Evolutionary conservation across 1,140 invertebrate species (phyloP).

Genomic region (Eumeta japonica): DNA sequence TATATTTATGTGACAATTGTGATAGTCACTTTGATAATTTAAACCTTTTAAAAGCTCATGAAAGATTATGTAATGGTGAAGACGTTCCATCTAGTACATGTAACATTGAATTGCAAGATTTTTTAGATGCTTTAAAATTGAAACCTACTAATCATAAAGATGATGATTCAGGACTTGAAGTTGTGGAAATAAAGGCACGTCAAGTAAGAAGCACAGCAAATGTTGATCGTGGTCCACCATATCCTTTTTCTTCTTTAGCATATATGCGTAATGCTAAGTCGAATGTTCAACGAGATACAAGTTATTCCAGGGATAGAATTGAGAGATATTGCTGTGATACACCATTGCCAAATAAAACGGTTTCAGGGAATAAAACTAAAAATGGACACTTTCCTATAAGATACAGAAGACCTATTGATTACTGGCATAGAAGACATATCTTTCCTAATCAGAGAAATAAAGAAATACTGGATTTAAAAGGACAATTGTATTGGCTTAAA

Average conservation of each 20-base stretch:
- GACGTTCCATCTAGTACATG: conserved; percentile 19
- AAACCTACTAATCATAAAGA: conserved; percentile 16
- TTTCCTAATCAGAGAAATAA: conserved; percentile 48
- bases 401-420: conserved; percentile 48
- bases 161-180: conserved; percentile 11
- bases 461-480: conserved; percentile 43
- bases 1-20: conserved; percentile 73
- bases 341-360: conserved; percentile 27
- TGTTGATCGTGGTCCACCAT: conserved; percentile 42
- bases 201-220: conserved; percentile 31
- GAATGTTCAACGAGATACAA: conserved; percentile 31
- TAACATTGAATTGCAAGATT: conserved; percentile 32
- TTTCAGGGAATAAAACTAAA: conserved; percentile 41
- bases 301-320: conserved; percentile 38
- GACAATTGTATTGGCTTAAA: conserved; percentile 43
- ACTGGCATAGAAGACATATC: conserved; percentile 41
- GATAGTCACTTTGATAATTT: conserved; percentile 60
- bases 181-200: conserved; percentile 21
- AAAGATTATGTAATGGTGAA: conserved; percentile 48
- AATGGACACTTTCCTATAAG: conserved; percentile 41
- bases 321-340: conserved; percentile 46
- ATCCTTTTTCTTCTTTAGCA: conserved; percentile 52
- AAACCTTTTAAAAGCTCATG: conserved; percentile 39
- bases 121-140: conserved; percentile 39
- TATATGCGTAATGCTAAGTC: conserved; percentile 40